Conservation (phyloP, 1,140 invertebrate genomes). For the Tribolium madens region DNA sequence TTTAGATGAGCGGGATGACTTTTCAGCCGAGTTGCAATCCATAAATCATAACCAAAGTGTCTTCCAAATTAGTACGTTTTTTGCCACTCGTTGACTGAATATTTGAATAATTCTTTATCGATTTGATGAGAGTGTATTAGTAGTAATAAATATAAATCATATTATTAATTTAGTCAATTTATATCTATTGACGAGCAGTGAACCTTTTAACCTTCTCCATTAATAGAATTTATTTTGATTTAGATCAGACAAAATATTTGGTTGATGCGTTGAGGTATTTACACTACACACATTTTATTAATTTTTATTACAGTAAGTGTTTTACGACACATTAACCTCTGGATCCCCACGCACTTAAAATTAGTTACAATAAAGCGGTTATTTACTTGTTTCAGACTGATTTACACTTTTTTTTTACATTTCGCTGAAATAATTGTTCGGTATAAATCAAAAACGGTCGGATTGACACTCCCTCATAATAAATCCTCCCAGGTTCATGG, state of each 20-base stretch:
- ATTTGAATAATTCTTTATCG: slow-evolving; percentile 26
- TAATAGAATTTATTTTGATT: slow-evolving; percentile 34
- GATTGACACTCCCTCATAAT: slow-evolving; percentile 42
- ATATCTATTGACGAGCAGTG: slow-evolving; percentile 28
- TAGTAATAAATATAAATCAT: slow-evolving; percentile 31
- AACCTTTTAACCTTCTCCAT: slow-evolving; percentile 15
- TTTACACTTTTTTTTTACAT: neutral
- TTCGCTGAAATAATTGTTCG: neutral
- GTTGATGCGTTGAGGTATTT: slow-evolving; percentile 2
- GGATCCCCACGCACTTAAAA: neutral
- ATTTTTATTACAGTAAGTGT: neutral
- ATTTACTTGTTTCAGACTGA: neutral
- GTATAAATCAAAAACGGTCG: slow-evolving; percentile 26
- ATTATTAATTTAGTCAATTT: slow-evolving; percentile 36
- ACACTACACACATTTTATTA: neutral
- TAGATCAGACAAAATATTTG: slow-evolving; percentile 19
- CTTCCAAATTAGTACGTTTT: neutral
- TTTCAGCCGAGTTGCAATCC: neutral
- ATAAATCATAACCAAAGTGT: slow-evolving; percentile 7
- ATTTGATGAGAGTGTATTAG: slow-evolving; percentile 19
- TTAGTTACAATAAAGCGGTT: neutral
- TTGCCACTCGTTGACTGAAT: neutral
- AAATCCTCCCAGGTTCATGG: slow-evolving; percentile 35
- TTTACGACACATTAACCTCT: slow-evolving; percentile 6
- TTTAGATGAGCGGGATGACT: slow-evolving; percentile 12